phyloP scores from a whole-genome alignment of 2,888 invertebrate species.

The Agrochola lota region DNA sequence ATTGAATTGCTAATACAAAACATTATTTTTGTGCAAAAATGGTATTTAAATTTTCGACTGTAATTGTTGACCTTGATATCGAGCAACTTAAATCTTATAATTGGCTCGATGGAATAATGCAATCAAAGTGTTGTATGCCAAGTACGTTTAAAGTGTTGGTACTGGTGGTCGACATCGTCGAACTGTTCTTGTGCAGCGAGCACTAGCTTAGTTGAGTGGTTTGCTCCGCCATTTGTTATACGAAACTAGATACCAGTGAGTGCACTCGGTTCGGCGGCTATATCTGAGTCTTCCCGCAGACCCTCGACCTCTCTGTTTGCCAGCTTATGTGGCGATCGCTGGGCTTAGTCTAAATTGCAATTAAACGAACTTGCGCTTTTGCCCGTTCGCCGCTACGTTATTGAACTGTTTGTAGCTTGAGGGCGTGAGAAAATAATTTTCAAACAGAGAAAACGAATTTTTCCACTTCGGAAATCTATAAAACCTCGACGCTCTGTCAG shows the following conservation, averaged over 20 bases:
- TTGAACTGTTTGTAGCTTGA: conserved; percentile 60
- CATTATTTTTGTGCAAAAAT: conserved; percentile 23
- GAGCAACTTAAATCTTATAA: conserved; percentile 10
- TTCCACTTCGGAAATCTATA: conserved; percentile 66
- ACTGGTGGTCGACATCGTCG: conserved; percentile 53
- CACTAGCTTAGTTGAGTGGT: conserved; percentile 67
- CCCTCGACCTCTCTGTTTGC: conserved; percentile 77
- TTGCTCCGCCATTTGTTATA: conserved; percentile 75
- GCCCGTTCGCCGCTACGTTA: conserved; percentile 59
- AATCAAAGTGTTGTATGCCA: conserved; percentile 49
- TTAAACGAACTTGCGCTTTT: conserved; percentile 80
- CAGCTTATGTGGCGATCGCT: conserved; percentile 83
- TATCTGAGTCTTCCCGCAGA: conserved; percentile 77
- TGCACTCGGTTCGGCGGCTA: conserved; percentile 73
- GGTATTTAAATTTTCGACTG: conserved; percentile 11
- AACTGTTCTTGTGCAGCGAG: conserved; percentile 64
- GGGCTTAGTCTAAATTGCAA: conserved; percentile 86
- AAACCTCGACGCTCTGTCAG: conserved; percentile 70
- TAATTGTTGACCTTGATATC: neutral
- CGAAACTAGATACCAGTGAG: conserved; percentile 77
- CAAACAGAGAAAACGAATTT: conserved; percentile 43
- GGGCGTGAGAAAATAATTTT: conserved; percentile 46
- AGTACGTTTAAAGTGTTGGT: conserved; percentile 52
- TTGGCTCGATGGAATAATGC: conserved; percentile 37
- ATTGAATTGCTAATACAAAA: conserved; percentile 46